Evolutionary conservation across 2,797 vertebrate genomes (phyloP).

Genomic region (Megaceryle alcyon): DNA sequence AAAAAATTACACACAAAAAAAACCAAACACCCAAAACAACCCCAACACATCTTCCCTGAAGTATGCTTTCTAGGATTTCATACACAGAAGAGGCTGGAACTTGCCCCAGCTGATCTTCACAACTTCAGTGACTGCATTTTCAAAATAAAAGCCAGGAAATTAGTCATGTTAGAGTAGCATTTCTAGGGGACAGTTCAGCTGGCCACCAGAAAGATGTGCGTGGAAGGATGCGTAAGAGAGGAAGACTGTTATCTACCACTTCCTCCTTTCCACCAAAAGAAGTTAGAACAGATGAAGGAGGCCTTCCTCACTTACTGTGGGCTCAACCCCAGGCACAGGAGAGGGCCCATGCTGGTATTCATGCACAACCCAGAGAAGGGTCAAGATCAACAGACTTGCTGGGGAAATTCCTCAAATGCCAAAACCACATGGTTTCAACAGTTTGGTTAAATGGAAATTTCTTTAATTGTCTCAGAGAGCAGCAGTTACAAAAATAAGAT

Average conservation of each 20-base stretch:
- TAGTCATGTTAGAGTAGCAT: background rate
- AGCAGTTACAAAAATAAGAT: background rate
- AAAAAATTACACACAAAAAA: no score
- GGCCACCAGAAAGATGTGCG: background rate
- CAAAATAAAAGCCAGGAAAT: constrained; percentile 49
- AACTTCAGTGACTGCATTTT: background rate
- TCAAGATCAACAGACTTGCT: background rate
- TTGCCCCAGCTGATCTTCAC: background rate
- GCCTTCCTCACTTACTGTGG: background rate
- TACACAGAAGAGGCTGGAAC: background rate
- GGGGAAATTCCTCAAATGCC: background rate
- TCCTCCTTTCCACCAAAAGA: background rate
- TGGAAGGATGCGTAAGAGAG: background rate
- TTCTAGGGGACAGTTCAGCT: background rate
- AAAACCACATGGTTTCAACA: background rate
- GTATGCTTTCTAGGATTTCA: constrained; percentile 42
- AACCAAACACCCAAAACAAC: background rate
- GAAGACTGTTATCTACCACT: constrained; percentile 37
- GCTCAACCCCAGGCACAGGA: background rate
- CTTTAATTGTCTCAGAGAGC: background rate
- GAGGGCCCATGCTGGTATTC: background rate
- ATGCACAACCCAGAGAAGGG: background rate
- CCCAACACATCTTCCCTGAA: background rate
- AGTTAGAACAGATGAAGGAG: background rate
- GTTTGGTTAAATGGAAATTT: background rate